Percentiles rank a stretch among this genome's conserved stretches.
phyloP scores from a whole-genome alignment of 2,797 vertebrate species.

The Pipistrellus nathusii region DNA sequence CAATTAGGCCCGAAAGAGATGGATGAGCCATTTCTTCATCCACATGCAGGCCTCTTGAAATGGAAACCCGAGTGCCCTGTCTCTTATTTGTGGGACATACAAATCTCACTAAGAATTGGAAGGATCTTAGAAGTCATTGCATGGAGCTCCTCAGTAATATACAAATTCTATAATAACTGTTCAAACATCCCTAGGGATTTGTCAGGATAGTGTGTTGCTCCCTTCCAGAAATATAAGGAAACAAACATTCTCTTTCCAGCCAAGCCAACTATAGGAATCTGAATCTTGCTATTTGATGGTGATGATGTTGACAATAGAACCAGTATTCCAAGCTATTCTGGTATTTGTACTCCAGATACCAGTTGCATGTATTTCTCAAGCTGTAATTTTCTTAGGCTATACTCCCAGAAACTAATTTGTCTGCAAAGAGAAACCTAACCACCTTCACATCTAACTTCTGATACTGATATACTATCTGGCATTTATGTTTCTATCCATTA shows the following conservation, averaged over 20 bases:
- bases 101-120: slow-evolving; percentile 52
- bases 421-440: slow-evolving; percentile 25
- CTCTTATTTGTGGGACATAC: neutral
- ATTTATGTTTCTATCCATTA: slow-evolving; percentile 11
- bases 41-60: neutral
- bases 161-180: slow-evolving; percentile 34
- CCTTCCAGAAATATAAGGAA: neutral
- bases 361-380: slow-evolving; percentile 55
- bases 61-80: neutral
- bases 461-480: neutral
- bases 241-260: slow-evolving; percentile 10
- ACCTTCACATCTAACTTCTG: slow-evolving; percentile 8
- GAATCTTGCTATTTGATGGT: slow-evolving; percentile 35
- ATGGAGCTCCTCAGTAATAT: neutral
- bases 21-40: neutral
- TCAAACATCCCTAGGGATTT: neutral
- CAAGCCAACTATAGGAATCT: slow-evolving; percentile 52
- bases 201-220: neutral
- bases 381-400: slow-evolving; percentile 10
- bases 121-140: neutral
- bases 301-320: slow-evolving; percentile 25
- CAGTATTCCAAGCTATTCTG: slow-evolving; percentile 40
- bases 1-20: neutral
- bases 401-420: neutral
- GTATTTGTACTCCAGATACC: slow-evolving; percentile 10